phyloP scores from a whole-genome alignment of 2,888 invertebrate species.

The Orthosia gothica region DNA sequence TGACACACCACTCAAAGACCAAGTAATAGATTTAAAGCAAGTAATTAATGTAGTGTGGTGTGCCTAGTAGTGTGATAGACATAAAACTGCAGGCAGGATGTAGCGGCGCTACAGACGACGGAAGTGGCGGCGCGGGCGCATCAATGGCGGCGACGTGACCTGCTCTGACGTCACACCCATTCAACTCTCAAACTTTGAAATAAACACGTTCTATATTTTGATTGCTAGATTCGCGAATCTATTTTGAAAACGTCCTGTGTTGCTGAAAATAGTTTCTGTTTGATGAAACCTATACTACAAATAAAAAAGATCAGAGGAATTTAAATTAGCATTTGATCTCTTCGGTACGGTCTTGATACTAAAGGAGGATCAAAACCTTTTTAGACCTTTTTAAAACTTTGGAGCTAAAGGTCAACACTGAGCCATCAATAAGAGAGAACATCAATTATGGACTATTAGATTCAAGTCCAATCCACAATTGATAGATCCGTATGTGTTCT shows the following conservation, averaged over 20 bases:
- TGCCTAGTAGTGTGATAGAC: conserved; percentile 62
- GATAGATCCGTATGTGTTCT: conserved; percentile 20
- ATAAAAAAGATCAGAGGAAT: conserved; percentile 15
- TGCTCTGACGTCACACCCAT: conserved; percentile 78
- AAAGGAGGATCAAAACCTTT: neutral
- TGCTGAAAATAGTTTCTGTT: conserved; percentile 43
- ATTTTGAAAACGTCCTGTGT: conserved; percentile 33
- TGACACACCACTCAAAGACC: conserved; percentile 22
- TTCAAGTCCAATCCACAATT: conserved; percentile 18
- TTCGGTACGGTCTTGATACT: neutral
- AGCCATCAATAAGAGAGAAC: neutral
- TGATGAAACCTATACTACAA: conserved; percentile 7
- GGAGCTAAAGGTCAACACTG: neutral
- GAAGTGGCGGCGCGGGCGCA: conserved; percentile 85
- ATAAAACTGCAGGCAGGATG: conserved; percentile 84
- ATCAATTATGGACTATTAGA: neutral
- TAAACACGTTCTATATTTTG: conserved; percentile 49
- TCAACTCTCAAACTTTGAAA: conserved; percentile 64
- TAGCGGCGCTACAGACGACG: conserved; percentile 86
- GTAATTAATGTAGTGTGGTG: conserved; percentile 56
- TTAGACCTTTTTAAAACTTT: no score
- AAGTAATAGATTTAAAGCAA: conserved; percentile 49
- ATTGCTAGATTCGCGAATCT: conserved; percentile 53
- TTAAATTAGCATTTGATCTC: neutral
- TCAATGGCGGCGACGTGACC: conserved; percentile 84